Percentiles rank a stretch among this genome's conserved stretches.
These are phyloP conservation scores for Accipiter cooperii DNA, from an alignment of 2,113 vertebrate species.

Conservation along the genomic window DNA sequence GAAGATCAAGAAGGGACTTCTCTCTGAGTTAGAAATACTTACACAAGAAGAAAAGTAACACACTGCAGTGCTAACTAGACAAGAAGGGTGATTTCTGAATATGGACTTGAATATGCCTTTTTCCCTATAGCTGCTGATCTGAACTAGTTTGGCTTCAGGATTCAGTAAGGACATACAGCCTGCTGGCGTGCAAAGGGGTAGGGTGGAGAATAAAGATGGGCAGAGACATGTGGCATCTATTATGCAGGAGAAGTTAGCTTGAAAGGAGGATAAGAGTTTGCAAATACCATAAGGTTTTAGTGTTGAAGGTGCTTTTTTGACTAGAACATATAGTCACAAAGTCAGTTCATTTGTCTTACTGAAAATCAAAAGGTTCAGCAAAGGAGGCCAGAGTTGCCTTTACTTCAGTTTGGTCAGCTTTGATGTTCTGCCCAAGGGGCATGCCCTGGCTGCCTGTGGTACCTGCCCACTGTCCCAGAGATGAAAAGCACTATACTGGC, in stretches of 20 bases:
- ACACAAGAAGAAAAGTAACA: not conserved
- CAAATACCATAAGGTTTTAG: not conserved
- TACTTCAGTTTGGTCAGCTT: not conserved
- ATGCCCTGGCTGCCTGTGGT: not conserved
- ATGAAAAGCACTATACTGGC: not conserved
- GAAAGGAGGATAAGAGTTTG: not conserved
- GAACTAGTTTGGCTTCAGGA: not conserved
- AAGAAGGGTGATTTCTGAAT: not conserved
- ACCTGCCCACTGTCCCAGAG: not conserved
- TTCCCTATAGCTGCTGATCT: not conserved
- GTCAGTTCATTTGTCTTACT: not conserved
- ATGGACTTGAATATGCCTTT: not conserved
- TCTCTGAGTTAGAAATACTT: not conserved
- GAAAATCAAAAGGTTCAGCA: not conserved
- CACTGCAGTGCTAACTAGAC: not conserved
- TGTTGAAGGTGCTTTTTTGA: not conserved
- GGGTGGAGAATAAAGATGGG: not conserved
- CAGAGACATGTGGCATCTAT: not conserved
- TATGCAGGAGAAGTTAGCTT: not conserved
- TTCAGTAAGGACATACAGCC: rapidly evolving
- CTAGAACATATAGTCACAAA: not conserved
- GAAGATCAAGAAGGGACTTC: not conserved
- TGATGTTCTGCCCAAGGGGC: not conserved
- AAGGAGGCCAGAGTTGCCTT: not conserved
- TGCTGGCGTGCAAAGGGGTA: rapidly evolving